Percentiles rank a stretch among this genome's conserved stretches.
Conservation (phyloP, 2,113 vertebrate genomes). For the Brienomyrus longianalis region DNA sequence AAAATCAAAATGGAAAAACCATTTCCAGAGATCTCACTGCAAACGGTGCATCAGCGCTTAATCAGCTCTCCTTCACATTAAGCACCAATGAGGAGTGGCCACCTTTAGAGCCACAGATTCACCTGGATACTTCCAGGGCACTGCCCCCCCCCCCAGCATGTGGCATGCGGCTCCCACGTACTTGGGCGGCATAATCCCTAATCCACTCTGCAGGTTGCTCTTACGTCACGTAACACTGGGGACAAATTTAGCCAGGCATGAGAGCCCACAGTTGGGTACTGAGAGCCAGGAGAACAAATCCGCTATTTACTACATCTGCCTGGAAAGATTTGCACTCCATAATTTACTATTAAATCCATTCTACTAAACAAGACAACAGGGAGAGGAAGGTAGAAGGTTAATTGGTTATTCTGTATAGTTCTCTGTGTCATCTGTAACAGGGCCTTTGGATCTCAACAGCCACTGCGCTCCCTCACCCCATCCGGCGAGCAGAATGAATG, state of each 20-base stretch:
- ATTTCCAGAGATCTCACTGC: not conserved
- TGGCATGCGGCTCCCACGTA: not conserved
- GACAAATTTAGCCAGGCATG: not conserved
- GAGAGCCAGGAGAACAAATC: not conserved
- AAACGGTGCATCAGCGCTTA: not conserved
- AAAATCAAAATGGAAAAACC: not conserved
- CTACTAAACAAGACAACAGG: not conserved
- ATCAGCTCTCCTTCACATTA: not conserved
- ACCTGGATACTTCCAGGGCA: not conserved
- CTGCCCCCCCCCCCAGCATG: not conserved
- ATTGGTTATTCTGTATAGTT: not conserved
- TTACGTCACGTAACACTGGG: not conserved
- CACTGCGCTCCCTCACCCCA: not conserved
- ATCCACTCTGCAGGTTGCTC: not conserved
- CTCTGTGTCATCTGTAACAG: not conserved
- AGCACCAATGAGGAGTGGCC: not conserved
- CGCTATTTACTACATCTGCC: not conserved
- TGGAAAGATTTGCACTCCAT: not conserved
- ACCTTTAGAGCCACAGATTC: not conserved
- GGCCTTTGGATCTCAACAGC: not conserved
- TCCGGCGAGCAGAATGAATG: slow-evolving; percentile 54
- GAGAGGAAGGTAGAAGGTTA: not conserved
- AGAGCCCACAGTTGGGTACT: not conserved
- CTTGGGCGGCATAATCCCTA: not conserved
- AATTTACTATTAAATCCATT: not conserved